Conservation (phyloP, 2,113 vertebrate genomes). For the Ploceus nigricollis region DNA sequence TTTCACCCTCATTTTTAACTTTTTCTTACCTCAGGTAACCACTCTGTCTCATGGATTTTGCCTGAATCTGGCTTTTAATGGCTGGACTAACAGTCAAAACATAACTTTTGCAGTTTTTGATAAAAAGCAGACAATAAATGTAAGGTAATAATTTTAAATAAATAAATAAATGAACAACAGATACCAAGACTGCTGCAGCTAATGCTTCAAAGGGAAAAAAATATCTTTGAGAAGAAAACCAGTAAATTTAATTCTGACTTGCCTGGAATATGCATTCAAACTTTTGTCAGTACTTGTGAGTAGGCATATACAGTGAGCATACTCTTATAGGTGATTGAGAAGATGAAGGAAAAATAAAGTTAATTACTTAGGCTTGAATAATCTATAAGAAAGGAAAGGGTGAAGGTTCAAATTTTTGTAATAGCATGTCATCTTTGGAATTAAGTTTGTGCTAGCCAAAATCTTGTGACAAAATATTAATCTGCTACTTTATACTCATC, state of each 20-base stretch:
- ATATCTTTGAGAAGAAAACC: neutral
- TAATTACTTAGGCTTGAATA: neutral
- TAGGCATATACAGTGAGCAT: neutral
- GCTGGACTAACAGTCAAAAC: neutral
- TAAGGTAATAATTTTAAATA: neutral
- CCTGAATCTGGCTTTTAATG: neutral
- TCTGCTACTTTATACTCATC: neutral
- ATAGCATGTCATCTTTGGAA: neutral
- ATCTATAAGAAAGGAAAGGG: neutral
- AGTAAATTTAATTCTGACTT: neutral
- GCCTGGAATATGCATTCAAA: neutral
- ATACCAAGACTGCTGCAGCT: neutral
- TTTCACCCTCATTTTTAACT: neutral
- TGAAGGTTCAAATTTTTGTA: neutral
- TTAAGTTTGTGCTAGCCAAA: neutral
- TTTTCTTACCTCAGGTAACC: neutral
- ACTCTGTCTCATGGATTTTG: neutral
- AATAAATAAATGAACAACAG: neutral
- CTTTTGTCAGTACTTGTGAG: neutral
- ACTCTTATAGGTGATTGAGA: neutral
- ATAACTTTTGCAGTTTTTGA: neutral
- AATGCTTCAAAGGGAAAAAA: neutral
- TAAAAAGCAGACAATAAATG: neutral
- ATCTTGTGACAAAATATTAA: neutral
- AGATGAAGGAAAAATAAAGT: neutral